Evolutionary conservation across 2,888 invertebrate species (phyloP), one percentile per base, ranked within the genome.

Genomic region (Pristionchus fissidentatus): DNA sequence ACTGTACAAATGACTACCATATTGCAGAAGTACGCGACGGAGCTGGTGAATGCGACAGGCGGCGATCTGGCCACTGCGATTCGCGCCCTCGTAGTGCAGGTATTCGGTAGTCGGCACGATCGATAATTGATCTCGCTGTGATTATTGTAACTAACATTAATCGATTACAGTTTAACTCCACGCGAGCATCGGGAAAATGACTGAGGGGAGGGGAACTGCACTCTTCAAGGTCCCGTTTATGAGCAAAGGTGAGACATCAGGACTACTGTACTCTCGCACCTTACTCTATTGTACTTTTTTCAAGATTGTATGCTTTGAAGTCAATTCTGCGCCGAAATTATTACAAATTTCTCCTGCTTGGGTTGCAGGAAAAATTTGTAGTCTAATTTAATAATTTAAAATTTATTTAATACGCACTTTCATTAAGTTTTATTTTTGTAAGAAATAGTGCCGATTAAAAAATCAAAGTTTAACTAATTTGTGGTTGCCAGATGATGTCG

Each of bases 251-350:
- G 70, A 41, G 70, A 15, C 35, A 2, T 10, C 19, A n/a, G n/a
- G n/a, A n/a, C n/a, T n/a, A n/a, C n/a, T n/a, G n/a, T n/a, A n/a
- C n/a, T n/a, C n/a, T n/a, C n/a, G n/a, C n/a, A n/a, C n/a, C n/a
- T n/a, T n/a, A n/a, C n/a, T n/a, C n/a, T n/a, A n/a, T n/a, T n/a
- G n/a, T n/a, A n/a, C n/a, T n/a, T 13, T 29, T 29, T 15, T 8
- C 83, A 93, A 94, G 93, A 8, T 94, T 97, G 60, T 83, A 83
- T n/a, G 49, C 86, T 46, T 88, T 86, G 8, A 1, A n/a, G n/a
- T n/a, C n/a, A n/a, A n/a, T n/a, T n/a, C n/a, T n/a, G n/a, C n/a
- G n/a, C n/a, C n/a, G n/a, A n/a, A n/a, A n/a, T n/a, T n/a, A n/a
- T n/a, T n/a, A n/a, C n/a, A n/a, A n/a, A n/a, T n/a, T n/a, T n/a